Evolutionary conservation across 2,113 vertebrate species (phyloP).

Genomic region (Atractosteus spatula): DNA sequence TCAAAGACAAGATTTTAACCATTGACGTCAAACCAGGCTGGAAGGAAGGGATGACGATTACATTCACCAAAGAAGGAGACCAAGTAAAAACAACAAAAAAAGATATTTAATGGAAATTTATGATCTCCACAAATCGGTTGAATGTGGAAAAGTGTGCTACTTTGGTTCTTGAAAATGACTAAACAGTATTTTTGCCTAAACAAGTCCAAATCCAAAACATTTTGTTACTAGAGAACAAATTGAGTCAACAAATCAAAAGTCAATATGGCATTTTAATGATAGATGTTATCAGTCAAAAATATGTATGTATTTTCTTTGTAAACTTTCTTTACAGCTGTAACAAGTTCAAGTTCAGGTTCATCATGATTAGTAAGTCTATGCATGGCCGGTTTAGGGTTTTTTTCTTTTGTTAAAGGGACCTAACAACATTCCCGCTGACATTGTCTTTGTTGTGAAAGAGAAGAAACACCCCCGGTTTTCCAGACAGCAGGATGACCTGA

Average conservation of each 20-base stretch:
- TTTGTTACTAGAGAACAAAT: too few species aligned
- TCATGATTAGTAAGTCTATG: not conserved
- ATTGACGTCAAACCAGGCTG: constrained; percentile 83
- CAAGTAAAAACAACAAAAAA: constrained; percentile 66
- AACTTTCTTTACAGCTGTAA: too few species aligned
- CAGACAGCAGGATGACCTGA: constrained; percentile 67
- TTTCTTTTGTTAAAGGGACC: constrained; percentile 70
- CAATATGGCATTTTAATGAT: not conserved
- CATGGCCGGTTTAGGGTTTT: not conserved
- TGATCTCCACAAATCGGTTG: too few species aligned
- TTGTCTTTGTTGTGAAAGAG: constrained; percentile 84
- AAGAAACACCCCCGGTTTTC: constrained; percentile 77
- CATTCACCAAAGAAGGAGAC: constrained; percentile 86
- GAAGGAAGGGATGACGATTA: constrained; percentile 80
- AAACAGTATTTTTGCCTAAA: too few species aligned
- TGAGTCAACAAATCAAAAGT: not conserved
- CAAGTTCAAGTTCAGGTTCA: too few species aligned
- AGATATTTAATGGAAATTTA: too few species aligned
- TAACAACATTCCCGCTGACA: constrained; percentile 84
- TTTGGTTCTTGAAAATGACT: too few species aligned
- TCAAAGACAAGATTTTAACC: constrained; percentile 89
- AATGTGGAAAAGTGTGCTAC: too few species aligned
- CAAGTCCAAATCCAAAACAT: too few species aligned
- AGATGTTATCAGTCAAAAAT: not conserved
- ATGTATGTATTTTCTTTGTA: not conserved